phyloP scores from a whole-genome alignment of 2,113 vertebrate genomes.

The Herpailurus yagouaroundi region DNA sequence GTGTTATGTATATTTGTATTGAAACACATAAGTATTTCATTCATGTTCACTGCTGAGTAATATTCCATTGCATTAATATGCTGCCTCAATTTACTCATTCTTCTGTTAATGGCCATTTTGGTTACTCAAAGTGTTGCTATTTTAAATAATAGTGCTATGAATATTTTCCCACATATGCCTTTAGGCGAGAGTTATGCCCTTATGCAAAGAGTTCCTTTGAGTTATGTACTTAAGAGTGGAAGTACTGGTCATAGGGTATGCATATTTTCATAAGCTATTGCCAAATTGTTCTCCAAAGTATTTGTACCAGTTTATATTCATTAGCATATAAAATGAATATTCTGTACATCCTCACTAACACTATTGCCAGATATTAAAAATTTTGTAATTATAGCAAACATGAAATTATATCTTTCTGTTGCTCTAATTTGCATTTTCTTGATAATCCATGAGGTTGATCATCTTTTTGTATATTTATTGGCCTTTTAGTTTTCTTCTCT shows the following conservation, averaged over 20 bases:
- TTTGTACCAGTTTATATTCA: neutral
- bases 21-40: neutral
- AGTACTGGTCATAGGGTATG: neutral
- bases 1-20: neutral
- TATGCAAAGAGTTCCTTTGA: neutral
- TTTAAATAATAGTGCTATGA: neutral
- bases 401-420: neutral
- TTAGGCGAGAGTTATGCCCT: neutral
- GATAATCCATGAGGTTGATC: neutral
- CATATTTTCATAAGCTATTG: neutral
- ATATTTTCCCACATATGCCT: neutral
- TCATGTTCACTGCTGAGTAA: neutral
- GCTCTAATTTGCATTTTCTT: neutral
- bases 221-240: neutral
- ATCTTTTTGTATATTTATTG: neutral
- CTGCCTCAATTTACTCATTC: neutral
- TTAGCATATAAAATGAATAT: neutral
- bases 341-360: neutral
- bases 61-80: neutral
- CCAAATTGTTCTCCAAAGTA: neutral
- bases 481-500: neutral
- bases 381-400: neutral
- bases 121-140: neutral
- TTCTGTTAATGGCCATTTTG: neutral
- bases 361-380: neutral